A percentile compares a stretch with the other conserved stretches of the same genome.
phyloP scores from a whole-genome alignment of 2,888 invertebrate genomes.

The Trilocha varians region DNA sequence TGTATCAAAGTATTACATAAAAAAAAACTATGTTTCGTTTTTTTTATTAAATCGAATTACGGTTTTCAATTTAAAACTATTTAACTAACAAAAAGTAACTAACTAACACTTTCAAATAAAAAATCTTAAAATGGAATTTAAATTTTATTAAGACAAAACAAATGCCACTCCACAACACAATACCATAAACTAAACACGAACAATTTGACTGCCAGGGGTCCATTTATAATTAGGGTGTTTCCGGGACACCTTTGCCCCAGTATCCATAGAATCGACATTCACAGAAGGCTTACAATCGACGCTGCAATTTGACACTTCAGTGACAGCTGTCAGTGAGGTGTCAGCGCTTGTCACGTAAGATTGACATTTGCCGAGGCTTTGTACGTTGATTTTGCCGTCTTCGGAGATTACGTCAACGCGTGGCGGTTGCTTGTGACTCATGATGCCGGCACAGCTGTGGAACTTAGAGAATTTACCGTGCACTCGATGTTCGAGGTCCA shows the following conservation, averaged over 20 bases:
- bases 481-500: slow-evolving; percentile 38
- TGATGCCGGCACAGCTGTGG: slow-evolving; percentile 40
- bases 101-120: no score
- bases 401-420: slow-evolving; percentile 19
- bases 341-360: background rate
- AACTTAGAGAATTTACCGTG: slow-evolving; percentile 44
- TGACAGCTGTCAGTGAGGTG: slow-evolving; percentile 7
- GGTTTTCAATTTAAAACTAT: no score
- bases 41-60: no score
- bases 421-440: slow-evolving; percentile 14
- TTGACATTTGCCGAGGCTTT: slow-evolving; percentile 12
- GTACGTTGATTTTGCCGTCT: slow-evolving; percentile 27
- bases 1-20: no score
- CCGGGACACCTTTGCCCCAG: slow-evolving; percentile 26
- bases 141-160: background rate
- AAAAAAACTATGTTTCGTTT: no score
- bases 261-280: slow-evolving; percentile 29
- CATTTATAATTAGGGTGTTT: slow-evolving; percentile 38
- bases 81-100: no score
- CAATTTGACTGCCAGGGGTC: slow-evolving; percentile 55
- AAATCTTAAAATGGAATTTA: background rate
- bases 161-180: slow-evolving; percentile 20
- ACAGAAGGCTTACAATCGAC: slow-evolving; percentile 36
- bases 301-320: slow-evolving; percentile 25
- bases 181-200: slow-evolving; percentile 32